Evolutionary conservation across 2,797 vertebrate species (phyloP), one percentile per base, ranked within the genome.

Genomic region (Artibeus jamaicensis): DNA sequence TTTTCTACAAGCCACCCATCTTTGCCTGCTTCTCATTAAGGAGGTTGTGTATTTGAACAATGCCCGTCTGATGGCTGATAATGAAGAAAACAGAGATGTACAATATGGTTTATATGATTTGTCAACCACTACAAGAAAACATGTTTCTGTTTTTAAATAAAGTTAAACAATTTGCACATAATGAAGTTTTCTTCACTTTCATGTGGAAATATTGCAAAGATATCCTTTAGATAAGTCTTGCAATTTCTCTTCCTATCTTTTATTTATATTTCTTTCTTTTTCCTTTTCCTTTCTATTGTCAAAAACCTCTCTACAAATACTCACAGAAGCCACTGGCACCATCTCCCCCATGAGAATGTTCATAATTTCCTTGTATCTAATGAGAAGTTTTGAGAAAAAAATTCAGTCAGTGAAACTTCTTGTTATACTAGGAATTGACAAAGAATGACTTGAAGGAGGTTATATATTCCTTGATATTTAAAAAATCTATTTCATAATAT

Each of bases 91-190:
- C 85, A 98, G 19, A 94, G 93, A 97, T 93, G 42, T 85, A 34
- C 68, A 95, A 86, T 62, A 74, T 89, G n/a, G 82, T 97, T 98
- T 98, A 97, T 46, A 96, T 62, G 87, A 93, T 92, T 97, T 98
- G 86, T 98, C 97, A 98, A 89, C 59, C 59, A 76, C n/a, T 95
- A 96, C 8, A 3, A 83, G 82, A 92, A 98, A 97, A 91, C 34
- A 93, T 93, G 62, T 97, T 98, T 98, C 84, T 97, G 83, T 19
- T 95, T 98, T 97, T 62, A 86, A 97, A 98, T 97, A 97, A 97
- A 97, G 73, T 73, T 95, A 93, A 97, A 86, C 22, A 95, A 93
- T 84, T 74, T 95, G 53, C 26, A 96, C 65, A 78, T 22, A 32
- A 96, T 87, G 82, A 94, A 21, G 29, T 95, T 95, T 97, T 91